phyloP scores from a whole-genome alignment of 2,113 vertebrate species.

The Lasiurus borealis region DNA sequence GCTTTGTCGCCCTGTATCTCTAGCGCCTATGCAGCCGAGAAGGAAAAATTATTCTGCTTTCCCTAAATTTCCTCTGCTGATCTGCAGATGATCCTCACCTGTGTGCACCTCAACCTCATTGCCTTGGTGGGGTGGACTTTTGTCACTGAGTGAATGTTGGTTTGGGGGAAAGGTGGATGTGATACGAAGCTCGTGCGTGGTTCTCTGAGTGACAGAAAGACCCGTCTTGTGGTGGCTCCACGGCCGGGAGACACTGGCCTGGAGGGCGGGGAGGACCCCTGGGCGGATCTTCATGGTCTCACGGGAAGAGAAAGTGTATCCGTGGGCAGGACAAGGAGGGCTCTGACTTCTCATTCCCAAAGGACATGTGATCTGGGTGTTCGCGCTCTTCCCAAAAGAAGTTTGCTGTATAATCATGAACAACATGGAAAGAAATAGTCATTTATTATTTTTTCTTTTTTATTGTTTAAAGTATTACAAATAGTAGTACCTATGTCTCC shows the following conservation, averaged over 20 bases:
- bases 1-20: background rate
- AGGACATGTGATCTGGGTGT: background rate
- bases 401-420: background rate
- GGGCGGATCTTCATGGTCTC: no score
- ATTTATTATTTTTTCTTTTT: background rate
- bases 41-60: slow-evolving; percentile 50
- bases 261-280: no score
- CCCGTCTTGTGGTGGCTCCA: background rate
- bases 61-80: background rate
- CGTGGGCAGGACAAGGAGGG: background rate
- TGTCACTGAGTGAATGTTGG: background rate
- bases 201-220: background rate
- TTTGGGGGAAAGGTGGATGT: background rate
- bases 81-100: background rate
- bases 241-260: no score
- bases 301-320: background rate
- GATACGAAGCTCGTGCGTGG: background rate
- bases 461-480: no score
- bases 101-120: background rate
- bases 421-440: background rate
- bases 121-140: background rate
- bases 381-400: background rate
- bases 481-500: no score
- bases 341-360: background rate
- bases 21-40: background rate